Evolutionary conservation across 1,140 invertebrate genomes (phyloP).

Genomic region (Tetragonula clypearis): DNA sequence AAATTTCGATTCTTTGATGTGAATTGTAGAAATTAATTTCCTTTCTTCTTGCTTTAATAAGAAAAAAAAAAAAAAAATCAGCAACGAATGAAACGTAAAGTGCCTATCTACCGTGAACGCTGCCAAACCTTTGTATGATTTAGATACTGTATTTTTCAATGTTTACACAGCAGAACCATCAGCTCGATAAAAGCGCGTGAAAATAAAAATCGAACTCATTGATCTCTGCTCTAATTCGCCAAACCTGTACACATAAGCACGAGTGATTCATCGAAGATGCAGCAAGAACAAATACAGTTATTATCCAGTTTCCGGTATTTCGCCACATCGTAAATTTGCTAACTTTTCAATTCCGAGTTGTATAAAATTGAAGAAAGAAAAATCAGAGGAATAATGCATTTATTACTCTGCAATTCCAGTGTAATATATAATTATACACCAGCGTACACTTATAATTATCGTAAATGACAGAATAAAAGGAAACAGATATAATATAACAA

Average conservation of each 20-base stretch:
- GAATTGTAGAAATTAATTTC: too few relatives aligned
- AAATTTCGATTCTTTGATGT: neutral
- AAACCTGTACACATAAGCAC: constrained; percentile 8
- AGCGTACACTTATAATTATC: too few relatives aligned
- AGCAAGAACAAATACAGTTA: neutral
- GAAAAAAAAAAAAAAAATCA: constrained; percentile 3
- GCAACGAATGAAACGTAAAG: constrained; percentile 21
- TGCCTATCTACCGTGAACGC: constrained; percentile 58
- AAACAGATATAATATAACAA: too few relatives aligned
- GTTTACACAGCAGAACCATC: constrained; percentile 44
- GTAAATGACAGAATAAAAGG: too few relatives aligned
- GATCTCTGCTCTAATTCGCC: neutral
- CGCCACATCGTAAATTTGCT: neutral
- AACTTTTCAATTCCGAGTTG: neutral
- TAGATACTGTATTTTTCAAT: constrained; percentile 64
- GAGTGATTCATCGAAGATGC: neutral
- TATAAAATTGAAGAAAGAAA: neutral
- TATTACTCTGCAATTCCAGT: too few relatives aligned
- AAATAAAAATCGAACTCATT: constrained; percentile 46
- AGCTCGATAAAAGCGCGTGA: constrained; percentile 39
- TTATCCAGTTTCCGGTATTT: neutral
- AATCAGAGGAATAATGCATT: too few relatives aligned
- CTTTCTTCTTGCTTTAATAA: neutral
- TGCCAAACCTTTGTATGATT: constrained; percentile 76
- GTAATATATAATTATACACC: too few relatives aligned